These are phyloP conservation scores for Condylostylus longicornis DNA, from an alignment of 1,140 invertebrate genomes.

Conservation along the genomic window DNA sequence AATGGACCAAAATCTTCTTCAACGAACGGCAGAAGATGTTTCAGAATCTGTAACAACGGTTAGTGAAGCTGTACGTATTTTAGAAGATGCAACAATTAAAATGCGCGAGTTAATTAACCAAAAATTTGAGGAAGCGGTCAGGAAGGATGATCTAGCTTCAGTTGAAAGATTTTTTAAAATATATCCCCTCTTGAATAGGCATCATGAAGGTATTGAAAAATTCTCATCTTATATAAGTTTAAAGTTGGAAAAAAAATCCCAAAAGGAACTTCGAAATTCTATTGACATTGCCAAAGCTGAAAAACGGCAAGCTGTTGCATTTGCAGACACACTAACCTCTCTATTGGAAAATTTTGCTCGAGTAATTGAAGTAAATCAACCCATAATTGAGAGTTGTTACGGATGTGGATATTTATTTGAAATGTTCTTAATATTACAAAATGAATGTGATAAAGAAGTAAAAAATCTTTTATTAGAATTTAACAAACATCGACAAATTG, in stretches of 20 bases:
- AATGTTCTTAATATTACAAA: slow-evolving; percentile 59
- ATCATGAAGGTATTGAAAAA: slow-evolving; percentile 77
- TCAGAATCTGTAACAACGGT: slow-evolving; percentile 34
- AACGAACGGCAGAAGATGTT: slow-evolving; percentile 61
- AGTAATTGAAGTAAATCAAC: slow-evolving; percentile 80
- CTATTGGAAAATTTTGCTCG: slow-evolving; percentile 82
- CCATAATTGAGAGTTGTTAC: slow-evolving; percentile 87
- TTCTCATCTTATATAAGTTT: slow-evolving; percentile 83
- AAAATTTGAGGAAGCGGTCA: slow-evolving; percentile 85
- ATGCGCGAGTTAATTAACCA: slow-evolving; percentile 52
- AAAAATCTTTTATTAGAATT: slow-evolving; percentile 62
- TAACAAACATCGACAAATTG: slow-evolving; percentile 53
- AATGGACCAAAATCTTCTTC: slow-evolving; percentile 82
- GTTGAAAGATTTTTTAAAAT: slow-evolving; percentile 98
- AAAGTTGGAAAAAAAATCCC: slow-evolving; percentile 58
- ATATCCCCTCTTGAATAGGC: slow-evolving; percentile 86
- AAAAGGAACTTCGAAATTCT: slow-evolving; percentile 54
- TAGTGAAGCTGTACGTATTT: slow-evolving; percentile 47
- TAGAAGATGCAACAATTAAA: slow-evolving; percentile 66
- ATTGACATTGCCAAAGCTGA: slow-evolving; percentile 47
- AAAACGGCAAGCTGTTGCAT: slow-evolving; percentile 58
- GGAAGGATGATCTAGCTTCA: slow-evolving; percentile 73
- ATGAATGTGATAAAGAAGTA: slow-evolving; percentile 70
- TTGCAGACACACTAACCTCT: slow-evolving; percentile 65
- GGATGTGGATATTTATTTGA: slow-evolving; percentile 63